A percentile compares a stretch with the other conserved stretches of the same genome.
phyloP scores from a whole-genome alignment of 2,888 invertebrate genomes.

The Rhabditophanes sp. region DNA sequence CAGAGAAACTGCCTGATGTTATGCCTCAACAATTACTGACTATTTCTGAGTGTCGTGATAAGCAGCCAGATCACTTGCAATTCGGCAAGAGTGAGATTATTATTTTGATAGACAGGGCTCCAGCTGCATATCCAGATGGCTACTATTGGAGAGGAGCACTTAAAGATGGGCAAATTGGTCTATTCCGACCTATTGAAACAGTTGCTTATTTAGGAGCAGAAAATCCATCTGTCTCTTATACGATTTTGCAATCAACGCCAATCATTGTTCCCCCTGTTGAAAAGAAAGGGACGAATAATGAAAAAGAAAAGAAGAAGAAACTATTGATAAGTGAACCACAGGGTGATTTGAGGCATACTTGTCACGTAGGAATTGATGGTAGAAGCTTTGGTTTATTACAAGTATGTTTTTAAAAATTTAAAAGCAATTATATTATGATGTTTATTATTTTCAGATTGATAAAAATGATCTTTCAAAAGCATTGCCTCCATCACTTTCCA shows the following conservation, averaged over 20 bases:
- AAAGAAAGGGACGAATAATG: slow-evolving; percentile 9
- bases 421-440: slow-evolving; percentile 61
- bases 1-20: slow-evolving; percentile 59
- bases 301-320: slow-evolving; percentile 19
- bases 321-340: slow-evolving; percentile 81
- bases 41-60: slow-evolving; percentile 52
- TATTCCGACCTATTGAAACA: slow-evolving; percentile 73
- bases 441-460: slow-evolving; percentile 44
- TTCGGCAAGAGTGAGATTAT: slow-evolving; percentile 77
- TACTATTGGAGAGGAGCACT: slow-evolving; percentile 74
- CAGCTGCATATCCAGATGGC: slow-evolving; percentile 29
- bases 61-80: slow-evolving; percentile 59
- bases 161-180: slow-evolving; percentile 73
- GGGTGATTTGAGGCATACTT: slow-evolving; percentile 85
- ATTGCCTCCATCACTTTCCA: slow-evolving; percentile 12
- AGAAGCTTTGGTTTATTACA: slow-evolving; percentile 83
- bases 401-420: slow-evolving; percentile 45
- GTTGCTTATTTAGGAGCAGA: slow-evolving; percentile 70
- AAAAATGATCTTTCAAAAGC: slow-evolving; percentile 19
- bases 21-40: slow-evolving; percentile 83
- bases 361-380: slow-evolving; percentile 87
- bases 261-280: slow-evolving; percentile 3
- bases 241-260: neutral
- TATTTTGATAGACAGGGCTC: slow-evolving; percentile 67
- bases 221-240: slow-evolving; percentile 17